Percentiles rank a stretch among this genome's conserved stretches.
Conservation (phyloP, 2,888 invertebrate species). For the Ormyrus thymus region DNA sequence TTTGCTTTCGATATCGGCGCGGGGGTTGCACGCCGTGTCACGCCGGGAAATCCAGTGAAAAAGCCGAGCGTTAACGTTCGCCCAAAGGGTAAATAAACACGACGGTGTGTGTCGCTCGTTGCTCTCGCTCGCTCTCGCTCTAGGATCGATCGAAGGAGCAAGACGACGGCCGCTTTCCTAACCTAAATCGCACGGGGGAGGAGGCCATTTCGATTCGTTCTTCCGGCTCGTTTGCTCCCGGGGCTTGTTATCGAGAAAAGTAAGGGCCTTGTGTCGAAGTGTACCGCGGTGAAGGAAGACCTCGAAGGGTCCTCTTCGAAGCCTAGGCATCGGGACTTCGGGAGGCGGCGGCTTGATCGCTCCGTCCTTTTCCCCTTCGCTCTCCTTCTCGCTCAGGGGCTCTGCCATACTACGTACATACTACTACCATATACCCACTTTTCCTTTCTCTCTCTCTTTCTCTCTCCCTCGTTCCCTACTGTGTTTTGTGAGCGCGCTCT, state of each 20-base stretch:
- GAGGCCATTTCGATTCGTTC: neutral
- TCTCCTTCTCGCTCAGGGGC: slow-evolving; percentile 13
- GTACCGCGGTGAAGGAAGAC: no score
- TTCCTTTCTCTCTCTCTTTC: slow-evolving; percentile 35
- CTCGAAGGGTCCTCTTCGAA: no score
- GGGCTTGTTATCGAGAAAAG: neutral
- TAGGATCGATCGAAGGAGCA: slow-evolving; percentile 13
- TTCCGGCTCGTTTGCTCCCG: neutral
- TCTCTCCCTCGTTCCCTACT: neutral
- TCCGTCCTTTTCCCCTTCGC: slow-evolving; percentile 20
- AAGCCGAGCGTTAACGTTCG: neutral
- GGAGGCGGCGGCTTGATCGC: slow-evolving; percentile 47
- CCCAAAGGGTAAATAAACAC: slow-evolving; percentile 17
- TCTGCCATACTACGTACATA: neutral
- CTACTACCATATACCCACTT: slow-evolving; percentile 38
- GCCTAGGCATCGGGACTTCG: slow-evolving; percentile 18
- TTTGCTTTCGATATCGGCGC: neutral
- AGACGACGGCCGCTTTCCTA: slow-evolving; percentile 34
- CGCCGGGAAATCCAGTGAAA: no score
- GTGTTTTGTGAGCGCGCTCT: slow-evolving; percentile 1
- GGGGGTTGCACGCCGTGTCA: no score
- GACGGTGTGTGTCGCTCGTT: neutral
- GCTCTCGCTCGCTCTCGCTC: neutral
- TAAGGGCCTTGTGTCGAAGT: no score
- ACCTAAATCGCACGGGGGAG: slow-evolving; percentile 40